Evolutionary conservation across 2,113 vertebrate species (phyloP).

Genomic region (Aramus guarauna): DNA sequence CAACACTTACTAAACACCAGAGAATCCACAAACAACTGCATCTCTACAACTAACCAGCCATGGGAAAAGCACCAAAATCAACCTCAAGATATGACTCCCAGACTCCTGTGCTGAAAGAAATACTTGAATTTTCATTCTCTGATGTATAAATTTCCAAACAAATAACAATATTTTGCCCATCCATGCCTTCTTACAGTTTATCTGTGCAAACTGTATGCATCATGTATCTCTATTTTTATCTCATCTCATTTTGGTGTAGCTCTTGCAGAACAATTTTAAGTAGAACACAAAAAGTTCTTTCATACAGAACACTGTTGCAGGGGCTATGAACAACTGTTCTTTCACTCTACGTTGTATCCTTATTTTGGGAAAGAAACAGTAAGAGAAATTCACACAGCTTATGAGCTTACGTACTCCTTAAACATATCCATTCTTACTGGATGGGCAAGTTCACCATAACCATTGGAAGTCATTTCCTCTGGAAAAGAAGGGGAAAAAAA

Average conservation of each 20-base stretch:
- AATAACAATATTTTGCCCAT: neutral
- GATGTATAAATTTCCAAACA: neutral
- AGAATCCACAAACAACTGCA: neutral
- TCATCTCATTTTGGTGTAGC: neutral
- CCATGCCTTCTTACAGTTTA: neutral
- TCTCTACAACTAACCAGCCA: neutral
- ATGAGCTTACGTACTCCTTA: neutral
- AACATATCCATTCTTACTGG: neutral
- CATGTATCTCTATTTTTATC: neutral
- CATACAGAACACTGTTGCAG: neutral
- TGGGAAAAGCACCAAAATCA: neutral
- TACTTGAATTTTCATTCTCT: neutral
- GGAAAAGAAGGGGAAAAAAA: neutral
- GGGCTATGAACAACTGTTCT: neutral
- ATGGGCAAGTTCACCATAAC: neutral
- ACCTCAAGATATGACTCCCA: too few species aligned
- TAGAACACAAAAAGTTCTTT: neutral
- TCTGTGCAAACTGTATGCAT: neutral
- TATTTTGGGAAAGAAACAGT: neutral
- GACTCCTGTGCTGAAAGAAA: neutral
- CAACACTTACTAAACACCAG: neutral
- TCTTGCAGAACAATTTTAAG: neutral
- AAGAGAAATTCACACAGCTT: neutral
- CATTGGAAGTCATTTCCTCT: neutral
- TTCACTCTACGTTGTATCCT: neutral